Evolutionary conservation across 2,113 vertebrate species (phyloP).

Genomic region (Poeciliopsis prolifica): DNA sequence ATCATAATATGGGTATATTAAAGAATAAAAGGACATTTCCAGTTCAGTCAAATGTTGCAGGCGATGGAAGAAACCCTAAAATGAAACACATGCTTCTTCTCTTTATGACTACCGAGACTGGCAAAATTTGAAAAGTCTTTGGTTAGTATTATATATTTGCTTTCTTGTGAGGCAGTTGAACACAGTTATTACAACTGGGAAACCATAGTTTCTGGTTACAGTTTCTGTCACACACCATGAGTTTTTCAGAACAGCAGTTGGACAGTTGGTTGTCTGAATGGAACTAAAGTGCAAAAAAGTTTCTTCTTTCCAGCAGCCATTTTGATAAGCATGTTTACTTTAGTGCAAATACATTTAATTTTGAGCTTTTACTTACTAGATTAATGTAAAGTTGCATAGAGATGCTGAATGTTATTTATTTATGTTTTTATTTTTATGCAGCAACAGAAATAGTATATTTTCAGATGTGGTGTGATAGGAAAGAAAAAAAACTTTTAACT

Average conservation of each 20-base stretch:
- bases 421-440: too few species aligned
- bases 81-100: conserved; percentile 40
- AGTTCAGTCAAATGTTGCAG: conserved; percentile 38
- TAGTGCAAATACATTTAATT: too few species aligned
- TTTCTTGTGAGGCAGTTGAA: conserved; percentile 42
- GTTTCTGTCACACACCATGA: conserved; percentile 18
- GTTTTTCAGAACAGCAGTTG: conserved; percentile 8
- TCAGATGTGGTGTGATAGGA: neutral
- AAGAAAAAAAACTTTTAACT: neutral
- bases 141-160: conserved; percentile 38
- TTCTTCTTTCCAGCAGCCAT: neutral
- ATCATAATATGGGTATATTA: conserved; percentile 33
- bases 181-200: conserved; percentile 39
- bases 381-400: neutral
- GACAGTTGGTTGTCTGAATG: neutral
- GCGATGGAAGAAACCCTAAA: conserved; percentile 32
- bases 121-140: conserved; percentile 43
- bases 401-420: neutral
- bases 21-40: conserved; percentile 34
- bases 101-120: conserved; percentile 37
- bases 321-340: too few species aligned
- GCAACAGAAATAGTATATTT: neutral
- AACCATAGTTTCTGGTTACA: conserved; percentile 31
- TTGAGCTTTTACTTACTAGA: neutral
- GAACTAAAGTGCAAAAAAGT: conserved; percentile 27